A percentile compares a stretch with the other conserved stretches of the same genome.
phyloP scores from a whole-genome alignment of 1,140 invertebrate species.

The Lepidurus packardi region DNA sequence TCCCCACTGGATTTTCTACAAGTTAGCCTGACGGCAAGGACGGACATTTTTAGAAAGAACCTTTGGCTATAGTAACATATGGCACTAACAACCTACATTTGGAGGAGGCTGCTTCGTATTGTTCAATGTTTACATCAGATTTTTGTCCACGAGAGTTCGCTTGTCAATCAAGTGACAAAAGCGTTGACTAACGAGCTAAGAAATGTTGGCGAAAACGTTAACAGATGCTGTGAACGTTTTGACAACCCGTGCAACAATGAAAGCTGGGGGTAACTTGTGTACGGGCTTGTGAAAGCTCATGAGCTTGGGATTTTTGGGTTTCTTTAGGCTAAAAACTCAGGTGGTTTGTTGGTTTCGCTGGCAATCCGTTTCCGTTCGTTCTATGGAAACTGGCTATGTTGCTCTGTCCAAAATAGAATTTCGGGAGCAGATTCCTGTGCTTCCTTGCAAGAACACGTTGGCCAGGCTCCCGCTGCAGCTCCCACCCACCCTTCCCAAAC shows the following conservation, averaged over 20 bases:
- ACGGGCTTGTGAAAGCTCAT: no score
- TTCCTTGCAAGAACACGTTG: slow-evolving; percentile 4
- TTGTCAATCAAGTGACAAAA: background rate
- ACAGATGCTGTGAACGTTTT: background rate
- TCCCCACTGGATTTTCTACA: background rate
- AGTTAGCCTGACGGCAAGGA: slow-evolving; percentile 14
- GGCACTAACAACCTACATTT: background rate
- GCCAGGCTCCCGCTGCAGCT: background rate
- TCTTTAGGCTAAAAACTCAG: background rate
- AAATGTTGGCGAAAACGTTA: background rate
- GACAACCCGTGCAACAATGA: background rate
- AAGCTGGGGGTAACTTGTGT: background rate
- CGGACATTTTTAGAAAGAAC: slow-evolving; percentile 4
- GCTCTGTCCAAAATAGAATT: slow-evolving; percentile 19
- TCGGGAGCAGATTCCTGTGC: slow-evolving; percentile 8
- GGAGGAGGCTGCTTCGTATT: background rate
- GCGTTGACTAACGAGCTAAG: background rate
- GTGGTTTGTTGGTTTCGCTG: slow-evolving; percentile 10
- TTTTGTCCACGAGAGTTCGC: background rate
- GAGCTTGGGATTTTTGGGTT: background rate
- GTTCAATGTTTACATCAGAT: background rate
- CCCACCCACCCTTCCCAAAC: background rate
- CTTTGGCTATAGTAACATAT: background rate
- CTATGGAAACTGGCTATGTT: background rate
- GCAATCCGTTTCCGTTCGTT: background rate